phyloP scores from a whole-genome alignment of 2,888 invertebrate genomes.

The Idaea aversata region DNA sequence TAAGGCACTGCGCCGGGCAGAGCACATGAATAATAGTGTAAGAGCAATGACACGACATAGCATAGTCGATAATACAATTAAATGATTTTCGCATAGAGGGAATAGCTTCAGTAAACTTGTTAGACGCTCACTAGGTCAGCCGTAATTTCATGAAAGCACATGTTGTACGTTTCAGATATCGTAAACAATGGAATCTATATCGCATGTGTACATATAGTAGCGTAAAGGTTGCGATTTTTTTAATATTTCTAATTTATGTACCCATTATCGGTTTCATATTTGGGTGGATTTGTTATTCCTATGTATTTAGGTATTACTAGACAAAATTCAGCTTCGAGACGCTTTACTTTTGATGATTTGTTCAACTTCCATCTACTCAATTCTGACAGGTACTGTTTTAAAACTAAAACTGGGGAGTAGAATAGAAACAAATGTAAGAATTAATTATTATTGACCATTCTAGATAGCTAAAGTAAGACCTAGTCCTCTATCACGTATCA shows the following conservation, averaged over 20 bases:
- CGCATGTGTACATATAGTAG: not conserved
- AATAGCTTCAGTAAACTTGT: slow-evolving; percentile 42
- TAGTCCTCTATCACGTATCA: not conserved
- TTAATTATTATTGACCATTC: not conserved
- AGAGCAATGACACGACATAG: slow-evolving; percentile 1
- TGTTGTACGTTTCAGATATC: slow-evolving; percentile 15
- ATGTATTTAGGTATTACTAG: too few relatives aligned
- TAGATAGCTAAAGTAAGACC: not conserved
- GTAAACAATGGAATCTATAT: slow-evolving; percentile 17
- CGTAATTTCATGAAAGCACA: slow-evolving; percentile 21
- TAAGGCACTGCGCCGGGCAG: not conserved
- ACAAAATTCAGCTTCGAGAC: not conserved
- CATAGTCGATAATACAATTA: slow-evolving; percentile 21
- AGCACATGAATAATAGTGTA: not conserved
- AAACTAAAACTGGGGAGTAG: not conserved
- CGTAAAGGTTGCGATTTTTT: not conserved
- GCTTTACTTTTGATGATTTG: not conserved
- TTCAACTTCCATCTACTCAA: not conserved
- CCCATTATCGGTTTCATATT: not conserved
- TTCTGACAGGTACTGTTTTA: not conserved
- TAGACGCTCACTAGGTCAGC: slow-evolving; percentile 36
- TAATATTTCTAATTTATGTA: not conserved
- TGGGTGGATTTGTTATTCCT: too few relatives aligned
- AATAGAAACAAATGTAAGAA: not conserved
- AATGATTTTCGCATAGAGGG: slow-evolving; percentile 33